These are phyloP conservation scores for Leptonema lineaticorne DNA, from an alignment of 1,140 invertebrate genomes.

Conservation along the genomic window DNA sequence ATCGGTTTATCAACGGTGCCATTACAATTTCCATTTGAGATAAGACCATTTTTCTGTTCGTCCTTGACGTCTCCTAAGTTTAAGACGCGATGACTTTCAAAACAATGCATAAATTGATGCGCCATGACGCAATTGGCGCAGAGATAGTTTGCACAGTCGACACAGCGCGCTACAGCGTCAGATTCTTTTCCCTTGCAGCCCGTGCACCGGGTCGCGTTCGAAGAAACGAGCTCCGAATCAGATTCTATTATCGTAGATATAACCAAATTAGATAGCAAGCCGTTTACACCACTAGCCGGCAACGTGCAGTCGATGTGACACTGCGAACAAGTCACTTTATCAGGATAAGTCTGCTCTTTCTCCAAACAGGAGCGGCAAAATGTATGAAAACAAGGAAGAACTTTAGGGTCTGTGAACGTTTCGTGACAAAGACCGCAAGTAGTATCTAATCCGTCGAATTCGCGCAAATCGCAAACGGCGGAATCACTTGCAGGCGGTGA, in stretches of 20 bases:
- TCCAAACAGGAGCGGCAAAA: slow-evolving; percentile 81
- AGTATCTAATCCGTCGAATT: slow-evolving; percentile 59
- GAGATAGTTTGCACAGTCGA: slow-evolving; percentile 92
- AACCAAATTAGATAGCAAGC: slow-evolving; percentile 65
- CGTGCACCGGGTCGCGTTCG: slow-evolving; percentile 70
- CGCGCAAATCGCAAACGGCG: slow-evolving; percentile 69
- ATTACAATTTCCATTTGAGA: slow-evolving; percentile 42
- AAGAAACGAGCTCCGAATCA: slow-evolving; percentile 54
- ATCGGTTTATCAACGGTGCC: slow-evolving; percentile 68
- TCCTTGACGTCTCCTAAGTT: slow-evolving; percentile 68
- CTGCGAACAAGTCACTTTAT: slow-evolving; percentile 79
- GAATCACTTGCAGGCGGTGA: slow-evolving; percentile 79
- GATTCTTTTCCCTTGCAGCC: slow-evolving; percentile 85
- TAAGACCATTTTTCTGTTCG: slow-evolving; percentile 49
- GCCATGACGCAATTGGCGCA: slow-evolving; percentile 97
- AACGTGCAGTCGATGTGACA: slow-evolving; percentile 74
- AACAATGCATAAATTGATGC: slow-evolving; percentile 98
- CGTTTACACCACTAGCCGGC: slow-evolving; percentile 58
- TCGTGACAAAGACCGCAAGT: slow-evolving; percentile 83
- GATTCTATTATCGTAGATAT: slow-evolving; percentile 63
- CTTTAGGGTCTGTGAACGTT: slow-evolving; percentile 69
- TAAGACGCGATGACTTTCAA: slow-evolving; percentile 91
- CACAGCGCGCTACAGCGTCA: slow-evolving; percentile 86
- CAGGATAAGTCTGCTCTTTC: slow-evolving; percentile 68
- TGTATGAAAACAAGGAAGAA: slow-evolving; percentile 79